Conservation (phyloP, 1,140 invertebrate genomes). For the Geopemphigus sp. region DNA sequence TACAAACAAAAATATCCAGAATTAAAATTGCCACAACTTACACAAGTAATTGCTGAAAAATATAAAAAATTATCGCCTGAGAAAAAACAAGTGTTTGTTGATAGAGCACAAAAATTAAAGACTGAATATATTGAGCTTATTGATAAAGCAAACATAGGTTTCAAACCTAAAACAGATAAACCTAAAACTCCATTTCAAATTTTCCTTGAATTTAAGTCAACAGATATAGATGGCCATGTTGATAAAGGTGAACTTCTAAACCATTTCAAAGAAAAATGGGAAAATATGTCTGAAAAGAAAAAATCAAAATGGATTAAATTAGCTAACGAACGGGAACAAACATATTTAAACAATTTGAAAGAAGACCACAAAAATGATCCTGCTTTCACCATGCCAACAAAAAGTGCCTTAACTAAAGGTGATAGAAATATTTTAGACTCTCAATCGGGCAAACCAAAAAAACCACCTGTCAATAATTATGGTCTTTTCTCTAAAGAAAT, state of each 20-base stretch:
- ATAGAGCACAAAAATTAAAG: slow-evolving; percentile 31
- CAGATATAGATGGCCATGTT: not conserved
- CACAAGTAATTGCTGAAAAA: slow-evolving; percentile 39
- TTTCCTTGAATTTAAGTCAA: slow-evolving; percentile 1
- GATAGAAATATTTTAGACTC: slow-evolving; percentile 42
- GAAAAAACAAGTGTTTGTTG: slow-evolving; percentile 22
- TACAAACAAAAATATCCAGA: slow-evolving; percentile 40
- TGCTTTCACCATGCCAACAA: slow-evolving; percentile 28
- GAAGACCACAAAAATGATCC: slow-evolving; percentile 47
- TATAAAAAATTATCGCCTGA: slow-evolving; percentile 29
- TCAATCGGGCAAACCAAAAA: slow-evolving; percentile 33
- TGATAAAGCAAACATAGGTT: slow-evolving; percentile 19
- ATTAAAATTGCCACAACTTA: slow-evolving; percentile 21
- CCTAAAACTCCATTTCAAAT: slow-evolving; percentile 32
- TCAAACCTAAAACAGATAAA: slow-evolving; percentile 5
- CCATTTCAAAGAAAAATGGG: slow-evolving; percentile 40
- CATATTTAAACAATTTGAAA: slow-evolving; percentile 24
- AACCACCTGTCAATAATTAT: slow-evolving; percentile 34
- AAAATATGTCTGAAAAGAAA: slow-evolving; percentile 39
- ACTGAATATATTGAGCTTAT: slow-evolving; percentile 30
- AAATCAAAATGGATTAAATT: slow-evolving; percentile 46
- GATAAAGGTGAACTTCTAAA: slow-evolving; percentile 24
- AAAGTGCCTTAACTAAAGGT: slow-evolving; percentile 40
- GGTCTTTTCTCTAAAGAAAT: slow-evolving; percentile 44
- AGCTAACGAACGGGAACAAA: slow-evolving; percentile 23